A percentile compares a stretch with the other conserved stretches of the same genome.
phyloP scores from a whole-genome alignment of 2,113 vertebrate species.

The Petromus typicus region DNA sequence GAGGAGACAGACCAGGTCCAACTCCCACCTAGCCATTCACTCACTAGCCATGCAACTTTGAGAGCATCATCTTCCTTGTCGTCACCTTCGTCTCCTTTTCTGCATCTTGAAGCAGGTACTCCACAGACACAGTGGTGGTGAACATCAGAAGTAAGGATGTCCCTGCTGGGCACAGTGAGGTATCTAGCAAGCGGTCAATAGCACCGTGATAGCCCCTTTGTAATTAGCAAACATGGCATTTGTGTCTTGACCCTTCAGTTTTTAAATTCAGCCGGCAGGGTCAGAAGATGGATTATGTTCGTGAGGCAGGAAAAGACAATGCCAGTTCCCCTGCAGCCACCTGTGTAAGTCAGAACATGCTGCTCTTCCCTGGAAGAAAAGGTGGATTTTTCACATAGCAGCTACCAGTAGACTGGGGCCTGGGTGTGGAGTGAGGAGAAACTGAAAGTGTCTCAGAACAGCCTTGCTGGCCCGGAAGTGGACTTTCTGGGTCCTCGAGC shows the following conservation, averaged over 20 bases:
- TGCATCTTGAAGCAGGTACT: neutral
- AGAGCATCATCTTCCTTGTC: neutral
- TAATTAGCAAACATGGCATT: neutral
- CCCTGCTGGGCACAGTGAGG: rapidly evolving
- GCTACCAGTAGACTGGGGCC: neutral
- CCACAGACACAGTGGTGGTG: neutral
- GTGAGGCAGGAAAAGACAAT: neutral
- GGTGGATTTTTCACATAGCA: neutral
- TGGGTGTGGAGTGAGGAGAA: neutral
- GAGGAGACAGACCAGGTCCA: neutral
- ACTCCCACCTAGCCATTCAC: neutral
- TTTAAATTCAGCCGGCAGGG: neutral
- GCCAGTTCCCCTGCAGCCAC: too few relatives aligned
- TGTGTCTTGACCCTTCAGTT: neutral
- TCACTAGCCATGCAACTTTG: neutral
- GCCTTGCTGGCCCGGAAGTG: neutral
- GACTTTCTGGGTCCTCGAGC: neutral
- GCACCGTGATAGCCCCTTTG: neutral
- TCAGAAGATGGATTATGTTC: neutral
- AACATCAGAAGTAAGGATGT: neutral
- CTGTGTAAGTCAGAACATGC: neutral
- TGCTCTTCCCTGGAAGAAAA: neutral
- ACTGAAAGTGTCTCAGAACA: neutral
- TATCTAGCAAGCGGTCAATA: neutral
- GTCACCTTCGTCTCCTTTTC: neutral